Evolutionary conservation across 2,113 vertebrate genomes (phyloP), one percentile per base, ranked within the genome.

Genomic region (Mohoua ochrocephala): DNA sequence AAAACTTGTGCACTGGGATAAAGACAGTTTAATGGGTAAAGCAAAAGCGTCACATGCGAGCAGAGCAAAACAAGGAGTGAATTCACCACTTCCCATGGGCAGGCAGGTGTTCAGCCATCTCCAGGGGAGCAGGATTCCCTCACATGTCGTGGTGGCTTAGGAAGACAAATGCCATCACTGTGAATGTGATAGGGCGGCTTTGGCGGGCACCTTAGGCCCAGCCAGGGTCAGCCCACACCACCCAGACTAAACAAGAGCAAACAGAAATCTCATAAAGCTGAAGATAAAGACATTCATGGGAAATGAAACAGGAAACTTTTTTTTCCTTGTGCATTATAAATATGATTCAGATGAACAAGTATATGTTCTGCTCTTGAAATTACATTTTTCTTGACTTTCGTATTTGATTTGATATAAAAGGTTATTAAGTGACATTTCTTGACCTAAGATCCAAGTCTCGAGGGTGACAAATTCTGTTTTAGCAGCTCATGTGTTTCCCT

Each of bases 91-190:
- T 63, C 21, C 24, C 63, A 37, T 28, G 63, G 47, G 13, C 54
- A 69, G 41, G 47, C 30, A 61, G 21, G 17, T 31, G 47, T 49
- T 33, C 47, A 35, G 31, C 41, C 26, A 13, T 42, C 47, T 17
- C 35, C n/a, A 52, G 65, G 50, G 75, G 8, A 78, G 44, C 60
- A 45, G 50, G 35, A 14, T 23, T 74, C 20, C 6, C 9, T 31
- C 30, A 16, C 0, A 0, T 1, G 1, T 11, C 22, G 8, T 0
- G 4, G 13, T 65, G 15, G 17, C 33, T 65, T 39, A 45, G 65
- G 50, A 61, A 75, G 45, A 56, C 13, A 91, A 93, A 47, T 0
- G 0, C 11, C 3, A 2, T 42, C 30, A 15, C 5, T 28, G 22
- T 54, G 30, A 47, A 11, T 4, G 12, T 41, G 23, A 14, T 14